These are phyloP conservation scores for Mizuhopecten yessoensis DNA, from an alignment of 1,140 invertebrate genomes.

Conservation along the genomic window DNA sequence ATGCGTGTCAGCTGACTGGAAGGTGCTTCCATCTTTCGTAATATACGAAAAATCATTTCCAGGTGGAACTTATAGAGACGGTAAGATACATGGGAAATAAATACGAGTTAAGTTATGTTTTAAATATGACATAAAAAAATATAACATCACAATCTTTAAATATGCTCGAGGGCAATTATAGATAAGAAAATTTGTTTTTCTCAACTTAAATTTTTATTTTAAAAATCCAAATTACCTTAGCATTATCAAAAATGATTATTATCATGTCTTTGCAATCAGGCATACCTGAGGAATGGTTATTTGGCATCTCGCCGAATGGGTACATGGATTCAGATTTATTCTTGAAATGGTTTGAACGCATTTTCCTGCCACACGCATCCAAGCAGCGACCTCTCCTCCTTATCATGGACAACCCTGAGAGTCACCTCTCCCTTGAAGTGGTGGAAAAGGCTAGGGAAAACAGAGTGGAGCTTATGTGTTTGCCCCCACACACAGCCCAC, in stretches of 20 bases:
- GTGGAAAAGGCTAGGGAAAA: neutral
- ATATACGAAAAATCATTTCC: conserved; percentile 49
- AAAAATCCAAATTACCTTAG: neutral
- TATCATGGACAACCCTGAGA: conserved; percentile 40
- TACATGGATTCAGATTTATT: conserved; percentile 52
- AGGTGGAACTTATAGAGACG: conserved; percentile 35
- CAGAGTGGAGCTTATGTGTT: neutral
- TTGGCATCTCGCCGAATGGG: neutral
- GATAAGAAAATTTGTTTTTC: too few species aligned
- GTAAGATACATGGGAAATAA: neutral
- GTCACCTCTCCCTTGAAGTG: neutral
- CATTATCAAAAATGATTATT: neutral
- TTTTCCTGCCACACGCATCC: neutral
- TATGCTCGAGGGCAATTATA: neutral
- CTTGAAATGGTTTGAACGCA: conserved; percentile 43
- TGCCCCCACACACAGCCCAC: conserved; percentile 41
- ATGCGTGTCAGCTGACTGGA: conserved; percentile 27
- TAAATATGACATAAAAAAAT: neutral
- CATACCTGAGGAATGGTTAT: conserved; percentile 43
- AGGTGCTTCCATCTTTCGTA: conserved; percentile 44
- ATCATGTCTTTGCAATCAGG: neutral
- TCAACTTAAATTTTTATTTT: too few species aligned
- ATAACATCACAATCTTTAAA: neutral
- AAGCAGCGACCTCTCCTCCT: neutral
- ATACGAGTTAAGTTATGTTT: neutral